Conservation (phyloP, 2,797 vertebrate species). For the Sebastes hopkinsi region DNA sequence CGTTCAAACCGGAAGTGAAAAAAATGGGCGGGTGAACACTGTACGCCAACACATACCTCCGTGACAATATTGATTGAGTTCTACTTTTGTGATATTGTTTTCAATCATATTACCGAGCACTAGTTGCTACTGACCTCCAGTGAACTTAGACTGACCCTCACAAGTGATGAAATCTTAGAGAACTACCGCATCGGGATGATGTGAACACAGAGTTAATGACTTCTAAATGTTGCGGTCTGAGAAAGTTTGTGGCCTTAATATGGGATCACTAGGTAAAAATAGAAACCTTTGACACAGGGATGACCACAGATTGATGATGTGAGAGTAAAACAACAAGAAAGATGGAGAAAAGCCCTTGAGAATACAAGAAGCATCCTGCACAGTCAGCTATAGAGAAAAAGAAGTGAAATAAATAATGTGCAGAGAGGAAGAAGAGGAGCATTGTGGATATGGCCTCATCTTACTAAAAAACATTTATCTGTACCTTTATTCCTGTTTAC, state of each 20-base stretch:
- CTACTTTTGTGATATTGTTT: not conserved
- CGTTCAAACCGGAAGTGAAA: no score
- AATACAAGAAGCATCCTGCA: conserved; percentile 15
- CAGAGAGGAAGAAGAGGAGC: not conserved
- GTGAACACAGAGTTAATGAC: not conserved
- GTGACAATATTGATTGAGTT: not conserved
- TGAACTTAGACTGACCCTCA: not conserved
- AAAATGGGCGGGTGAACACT: not conserved
- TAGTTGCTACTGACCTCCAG: not conserved
- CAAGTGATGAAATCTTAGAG: not conserved
- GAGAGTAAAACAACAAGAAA: conserved; percentile 10
- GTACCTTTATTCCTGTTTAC: no score
- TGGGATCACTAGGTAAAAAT: not conserved
- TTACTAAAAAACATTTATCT: no score
- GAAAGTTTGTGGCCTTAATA: not conserved
- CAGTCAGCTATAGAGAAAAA: conserved; percentile 11
- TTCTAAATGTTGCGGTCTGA: not conserved
- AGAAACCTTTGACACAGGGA: conserved; percentile 10
- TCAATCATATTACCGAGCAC: not conserved
- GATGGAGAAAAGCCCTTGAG: not conserved
- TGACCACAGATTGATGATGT: conserved; percentile 1
- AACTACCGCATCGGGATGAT: not conserved
- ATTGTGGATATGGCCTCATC: not conserved
- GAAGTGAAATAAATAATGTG: conserved; percentile 13
- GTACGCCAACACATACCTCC: not conserved